Evolutionary conservation across 64 coral and sea anemone genomes (phyloP), one percentile per base, ranked within the genome.

Genomic region (Cladopsammia gracilis): DNA sequence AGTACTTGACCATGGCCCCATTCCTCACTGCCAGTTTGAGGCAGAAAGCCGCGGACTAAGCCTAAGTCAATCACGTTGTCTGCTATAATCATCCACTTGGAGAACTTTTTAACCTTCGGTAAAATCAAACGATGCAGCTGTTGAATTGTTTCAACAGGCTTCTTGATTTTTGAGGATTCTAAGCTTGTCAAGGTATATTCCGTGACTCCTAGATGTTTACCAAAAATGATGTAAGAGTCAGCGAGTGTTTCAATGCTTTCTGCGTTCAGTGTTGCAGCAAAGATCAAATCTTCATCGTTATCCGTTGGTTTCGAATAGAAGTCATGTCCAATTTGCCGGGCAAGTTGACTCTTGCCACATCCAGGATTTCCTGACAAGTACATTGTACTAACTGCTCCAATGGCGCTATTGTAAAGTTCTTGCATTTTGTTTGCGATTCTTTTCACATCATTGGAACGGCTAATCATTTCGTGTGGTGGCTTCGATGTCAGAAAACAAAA

Each of bases 181-280:
- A 70, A 24, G 0, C 67, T 10, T 70, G 67, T 16, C 26, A 74
- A 14, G 53, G 67, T 45, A 5, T 75, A 50, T 74, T 89, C 53
- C 16, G 54, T 43, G 9, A 70, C 45, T 58, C 25, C 11, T 25
- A 89, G 15, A 34, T 54, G 14, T 15, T 18, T 52, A 10, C 69
- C 86, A 58, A 89, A 25, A 9, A 57, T 71, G 0, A 89, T 4
- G 34, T 89, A 89, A 24, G 86, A 89, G 5, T 76, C 46, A 3
- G 61, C 19, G 18, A 89, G 86, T 45, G 71, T 74, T 15, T 74
- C 71, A 10, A 74, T 14, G 6, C 10, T 74, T 44, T 4, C 25
- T 44, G 25, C 71, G 20, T 74, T 74, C 25, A 74, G 71, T 13
- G 71, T 74, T 11, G 46, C 25, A 44, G 24, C 71, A 48, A 74